Base-by-base conservation (phyloP, 2,797 vertebrate genomes). In the Eutrigla gurnardus region DNA sequence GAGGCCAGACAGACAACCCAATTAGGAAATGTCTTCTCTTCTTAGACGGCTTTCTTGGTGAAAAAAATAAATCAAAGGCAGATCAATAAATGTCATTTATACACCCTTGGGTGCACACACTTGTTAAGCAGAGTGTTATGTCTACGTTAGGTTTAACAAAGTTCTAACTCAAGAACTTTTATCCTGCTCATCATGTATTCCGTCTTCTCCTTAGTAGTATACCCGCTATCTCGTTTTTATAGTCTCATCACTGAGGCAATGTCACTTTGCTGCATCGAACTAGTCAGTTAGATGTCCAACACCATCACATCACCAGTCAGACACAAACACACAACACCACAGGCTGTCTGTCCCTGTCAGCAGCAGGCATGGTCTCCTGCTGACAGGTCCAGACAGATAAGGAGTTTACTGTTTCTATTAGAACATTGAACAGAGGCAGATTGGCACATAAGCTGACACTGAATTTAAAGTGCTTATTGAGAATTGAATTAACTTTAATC, bases 231-330 rank as follows among this genome's bases (percentile, higher is more conserved):
- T 32, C 5, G 14, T 58, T 76, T 73, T 77, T 52, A 69, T 47
- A 46, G 53, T 32, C 6, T 77, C 36, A 35, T 70, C 39, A n/a
- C 52, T 14, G 10, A 46, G 40, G 10, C 25, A 60, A 63, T 18
- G 64, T 65, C 84, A 65, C 57, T 58, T 70, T 66, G 77, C 14
- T 60, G 65, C 61, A 2, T 0, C 57, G n/a, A 78, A 78, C 69
- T 35, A 52, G 76, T 80, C 78, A 75, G 47, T 79, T 52, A 87
- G 70, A 60, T 36, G 83, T 85, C 81, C 57, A 45, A 64, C 15
- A 36, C 9, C 49, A 80, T 88, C 59, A 64, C 53, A 75, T 86
- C 78, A 84, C 18, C 49, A 8, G 57, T 59, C 49, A 65, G 39
- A 87, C 49, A 72, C 40, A 50, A 6, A 7, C n/a, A 11, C 53